Conservation (phyloP, 1,140 invertebrate genomes). For the Wasmannia auropunctata region DNA sequence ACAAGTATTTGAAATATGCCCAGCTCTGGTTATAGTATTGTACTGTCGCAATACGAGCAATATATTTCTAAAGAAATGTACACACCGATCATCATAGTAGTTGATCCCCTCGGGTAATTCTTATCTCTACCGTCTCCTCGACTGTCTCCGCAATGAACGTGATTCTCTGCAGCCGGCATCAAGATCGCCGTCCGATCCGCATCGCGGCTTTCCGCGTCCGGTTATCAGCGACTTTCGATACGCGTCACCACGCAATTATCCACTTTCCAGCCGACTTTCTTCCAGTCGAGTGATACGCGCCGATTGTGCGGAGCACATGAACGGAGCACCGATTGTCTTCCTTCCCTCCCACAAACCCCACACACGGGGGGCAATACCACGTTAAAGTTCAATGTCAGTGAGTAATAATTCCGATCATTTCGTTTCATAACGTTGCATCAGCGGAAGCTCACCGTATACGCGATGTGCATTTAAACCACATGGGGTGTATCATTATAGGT, state of each 20-base stretch:
- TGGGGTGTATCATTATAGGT: neutral
- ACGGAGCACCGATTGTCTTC: too few relatives aligned
- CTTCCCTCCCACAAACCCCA: too few relatives aligned
- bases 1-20: too few relatives aligned
- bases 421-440: conserved; percentile 27
- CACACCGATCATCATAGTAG: too few relatives aligned
- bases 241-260: conserved; percentile 37
- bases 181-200: neutral
- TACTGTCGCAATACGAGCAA: too few relatives aligned
- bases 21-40: too few relatives aligned
- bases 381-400: conserved; percentile 4
- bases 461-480: conserved; percentile 17
- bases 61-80: too few relatives aligned
- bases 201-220: conserved; percentile 37
- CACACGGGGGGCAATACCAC: neutral
- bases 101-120: too few relatives aligned
- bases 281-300: neutral
- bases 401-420: neutral
- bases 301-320: neutral
- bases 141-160: neutral
- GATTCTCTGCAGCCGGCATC: neutral
- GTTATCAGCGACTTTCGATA: conserved; percentile 41
- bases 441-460: conserved; percentile 20
- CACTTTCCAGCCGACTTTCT: conserved; percentile 70
- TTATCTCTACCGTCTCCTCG: too few relatives aligned